These are phyloP conservation scores for Alosa sapidissima DNA, from an alignment of 2,797 vertebrate species.

Conservation along the genomic window DNA sequence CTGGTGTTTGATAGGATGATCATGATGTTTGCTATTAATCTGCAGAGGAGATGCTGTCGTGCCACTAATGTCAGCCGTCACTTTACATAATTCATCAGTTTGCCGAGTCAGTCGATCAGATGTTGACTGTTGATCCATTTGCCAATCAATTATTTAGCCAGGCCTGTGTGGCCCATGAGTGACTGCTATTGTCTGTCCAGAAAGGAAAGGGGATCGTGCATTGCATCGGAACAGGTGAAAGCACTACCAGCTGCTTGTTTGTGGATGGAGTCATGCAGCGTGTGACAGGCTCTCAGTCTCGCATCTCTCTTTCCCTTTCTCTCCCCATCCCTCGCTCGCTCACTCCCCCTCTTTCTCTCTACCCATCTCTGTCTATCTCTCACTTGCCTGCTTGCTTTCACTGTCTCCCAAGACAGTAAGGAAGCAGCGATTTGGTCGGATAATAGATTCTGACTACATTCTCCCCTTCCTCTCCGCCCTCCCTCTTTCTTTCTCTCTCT, in stretches of 20 bases:
- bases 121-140: conserved; percentile 20
- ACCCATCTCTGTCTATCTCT: neutral
- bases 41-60: neutral
- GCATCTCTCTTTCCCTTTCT: neutral
- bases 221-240: conserved; percentile 6
- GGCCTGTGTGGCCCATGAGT: neutral
- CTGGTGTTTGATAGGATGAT: neutral
- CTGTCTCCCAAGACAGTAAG: neutral
- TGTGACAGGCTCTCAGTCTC: conserved; percentile 10
- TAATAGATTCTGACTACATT: conserved; percentile 4
- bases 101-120: neutral
- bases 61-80: neutral
- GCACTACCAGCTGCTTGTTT: neutral
- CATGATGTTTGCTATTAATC: neutral
- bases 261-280: conserved; percentile 6
- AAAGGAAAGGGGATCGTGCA: neutral
- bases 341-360: neutral
- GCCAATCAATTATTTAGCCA: conserved; percentile 8
- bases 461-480: neutral
- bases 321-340: neutral
- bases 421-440: neutral
- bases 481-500: neutral
- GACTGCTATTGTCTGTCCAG: neutral
- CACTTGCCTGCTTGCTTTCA: neutral
- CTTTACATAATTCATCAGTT: conserved; percentile 7